Conservation (phyloP, 2,888 invertebrate genomes). For the Sceliomorpha sp. region DNA sequence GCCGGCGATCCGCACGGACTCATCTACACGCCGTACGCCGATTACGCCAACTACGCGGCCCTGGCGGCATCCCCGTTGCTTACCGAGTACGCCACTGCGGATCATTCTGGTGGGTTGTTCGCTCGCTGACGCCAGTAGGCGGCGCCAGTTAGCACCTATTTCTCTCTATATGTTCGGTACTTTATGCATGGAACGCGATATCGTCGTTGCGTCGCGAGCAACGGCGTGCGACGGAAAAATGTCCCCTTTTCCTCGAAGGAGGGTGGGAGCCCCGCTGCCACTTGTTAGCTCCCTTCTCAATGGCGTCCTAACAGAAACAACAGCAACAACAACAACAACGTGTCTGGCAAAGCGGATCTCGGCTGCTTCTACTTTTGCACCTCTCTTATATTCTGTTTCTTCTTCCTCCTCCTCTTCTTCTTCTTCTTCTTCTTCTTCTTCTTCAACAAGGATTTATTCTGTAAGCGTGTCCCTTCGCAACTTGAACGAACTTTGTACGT, state of each 20-base stretch:
- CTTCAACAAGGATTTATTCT: too few species aligned
- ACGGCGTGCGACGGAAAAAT: too few species aligned
- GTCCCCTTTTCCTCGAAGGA: neutral
- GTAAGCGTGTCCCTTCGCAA: too few species aligned
- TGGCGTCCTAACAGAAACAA: too few species aligned
- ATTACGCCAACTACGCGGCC: constrained; percentile 95
- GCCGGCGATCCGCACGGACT: constrained; percentile 89
- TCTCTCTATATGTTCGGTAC: constrained; percentile 16
- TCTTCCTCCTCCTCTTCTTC: neutral
- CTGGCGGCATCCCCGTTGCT: constrained; percentile 89
- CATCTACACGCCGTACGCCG: constrained; percentile 93
- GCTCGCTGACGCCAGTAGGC: constrained; percentile 88
- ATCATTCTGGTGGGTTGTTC: constrained; percentile 98
- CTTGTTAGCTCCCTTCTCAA: neutral
- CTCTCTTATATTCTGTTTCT: constrained; percentile 2
- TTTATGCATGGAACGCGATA: constrained; percentile 29
- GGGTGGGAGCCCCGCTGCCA: neutral
- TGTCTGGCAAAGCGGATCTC: constrained; percentile 44
- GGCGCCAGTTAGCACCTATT: constrained; percentile 62
- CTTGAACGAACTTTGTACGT: too few species aligned
- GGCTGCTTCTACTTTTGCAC: constrained; percentile 8
- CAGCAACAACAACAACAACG: constrained; percentile 47
- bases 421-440: constrained; percentile 1
- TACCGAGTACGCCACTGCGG: constrained; percentile 91
- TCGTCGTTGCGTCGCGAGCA: constrained; percentile 8